These are phyloP conservation scores for Eutolmus rufibarbis DNA, from an alignment of 2,888 invertebrate species.

Conservation along the genomic window DNA sequence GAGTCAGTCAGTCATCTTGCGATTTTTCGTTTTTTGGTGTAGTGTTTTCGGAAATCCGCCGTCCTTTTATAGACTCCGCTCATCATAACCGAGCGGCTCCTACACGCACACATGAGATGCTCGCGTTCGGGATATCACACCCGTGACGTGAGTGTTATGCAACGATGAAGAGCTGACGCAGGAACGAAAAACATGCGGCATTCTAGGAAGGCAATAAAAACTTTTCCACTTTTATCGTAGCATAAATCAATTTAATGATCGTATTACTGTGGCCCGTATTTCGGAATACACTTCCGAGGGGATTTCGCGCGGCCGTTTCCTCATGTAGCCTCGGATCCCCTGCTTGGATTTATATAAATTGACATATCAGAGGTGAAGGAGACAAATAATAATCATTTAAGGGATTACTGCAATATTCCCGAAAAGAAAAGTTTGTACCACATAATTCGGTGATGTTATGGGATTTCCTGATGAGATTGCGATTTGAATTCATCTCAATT, in stretches of 20 bases:
- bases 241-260: constrained; percentile 39
- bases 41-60: not conserved
- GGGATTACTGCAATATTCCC: not conserved
- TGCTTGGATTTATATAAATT: not conserved
- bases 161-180: not conserved
- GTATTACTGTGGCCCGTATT: constrained; percentile 15
- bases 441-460: not conserved
- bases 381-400: not conserved
- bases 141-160: not conserved
- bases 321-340: not conserved
- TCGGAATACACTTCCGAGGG: not conserved
- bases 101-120: not conserved
- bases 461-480: not conserved
- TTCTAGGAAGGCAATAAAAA: constrained; percentile 33
- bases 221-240: constrained; percentile 34
- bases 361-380: not conserved
- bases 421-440: not conserved
- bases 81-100: not conserved
- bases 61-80: not conserved
- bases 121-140: not conserved
- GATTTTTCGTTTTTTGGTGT: not conserved
- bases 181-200: not conserved
- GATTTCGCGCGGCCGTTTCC: not conserved
- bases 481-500: not conserved
- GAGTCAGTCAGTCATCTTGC: constrained; percentile 5